Base-by-base conservation (phyloP, 1,140 invertebrate species). In the Philopotamus ludificatus region DNA sequence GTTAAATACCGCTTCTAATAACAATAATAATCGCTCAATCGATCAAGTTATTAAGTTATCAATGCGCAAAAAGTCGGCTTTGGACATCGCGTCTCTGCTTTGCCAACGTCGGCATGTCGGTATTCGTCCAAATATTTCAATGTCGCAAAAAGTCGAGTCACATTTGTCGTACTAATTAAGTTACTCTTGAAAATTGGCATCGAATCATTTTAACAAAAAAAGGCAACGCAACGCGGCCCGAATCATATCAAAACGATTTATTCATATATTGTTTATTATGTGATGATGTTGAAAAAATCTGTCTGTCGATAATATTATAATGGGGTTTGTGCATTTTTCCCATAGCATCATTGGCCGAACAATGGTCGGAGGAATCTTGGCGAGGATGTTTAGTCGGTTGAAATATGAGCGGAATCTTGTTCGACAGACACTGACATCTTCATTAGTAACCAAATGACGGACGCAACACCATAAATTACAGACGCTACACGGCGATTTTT, bases 381-480 rank as follows among this genome's bases (percentile, higher is more conserved):
- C n/a, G 44, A 34, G 21, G 28, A 54, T 53, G 55, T 63, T 54
- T 53, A 54, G 51, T 45, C 22, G 50, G 53, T 25, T 22, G 9
- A 34, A 50, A 45, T 22, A 65, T 58, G 54, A 26, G 22, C 26
- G 41, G 42, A 55, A 57, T 65, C 51, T 47, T 57, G 54, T 65
- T 41, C 54, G 53, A 8, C 20, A 20, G 53, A 45, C 39, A 9
- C 49, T 65, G 39, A 65, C 54, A 58, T 65, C 53, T 57, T 57
- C 63, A 65, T 65, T 57, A 58, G 63, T 65, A 65, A 57, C 51
- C 63, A 57, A 58, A 55, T 39, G 42, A 47, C 63, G 53, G 34
- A 21, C 39, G 63, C 28, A 21, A 20, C 49, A 39, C 22, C 53
- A 57, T 65, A 54, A 65, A 57, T 58, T 65, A 58, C 18, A 4